phyloP scores from a whole-genome alignment of 2,888 invertebrate genomes.

The Drosophila birchii region DNA sequence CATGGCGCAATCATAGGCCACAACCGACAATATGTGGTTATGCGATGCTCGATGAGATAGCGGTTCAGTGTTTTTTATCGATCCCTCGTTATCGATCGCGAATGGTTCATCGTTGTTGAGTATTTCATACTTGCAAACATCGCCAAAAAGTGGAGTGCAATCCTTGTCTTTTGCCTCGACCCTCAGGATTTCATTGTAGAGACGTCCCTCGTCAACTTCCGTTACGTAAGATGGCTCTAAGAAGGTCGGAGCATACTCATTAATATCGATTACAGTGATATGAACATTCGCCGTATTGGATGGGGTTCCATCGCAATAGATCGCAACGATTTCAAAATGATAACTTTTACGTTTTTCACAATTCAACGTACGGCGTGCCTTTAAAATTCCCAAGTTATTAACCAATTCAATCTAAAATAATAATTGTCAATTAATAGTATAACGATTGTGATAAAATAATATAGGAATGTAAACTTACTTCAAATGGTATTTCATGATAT shows the following conservation, averaged over 20 bases:
- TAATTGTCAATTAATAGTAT: conserved; percentile 9
- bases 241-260: conserved; percentile 97
- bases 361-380: conserved; percentile 93
- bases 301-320: conserved; percentile 94
- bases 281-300: conserved; percentile 96
- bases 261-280: conserved; percentile 97
- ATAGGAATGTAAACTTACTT: conserved; percentile 85
- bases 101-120: conserved; percentile 96
- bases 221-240: conserved; percentile 95
- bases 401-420: conserved; percentile 88
- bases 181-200: conserved; percentile 95
- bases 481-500: conserved; percentile 97
- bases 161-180: conserved; percentile 97
- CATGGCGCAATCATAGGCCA: conserved; percentile 99
- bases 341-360: conserved; percentile 97
- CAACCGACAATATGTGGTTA: conserved; percentile 98
- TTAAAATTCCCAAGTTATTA: conserved; percentile 91
- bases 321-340: conserved; percentile 97
- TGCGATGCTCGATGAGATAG: conserved; percentile 96
- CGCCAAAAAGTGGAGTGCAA: conserved; percentile 96
- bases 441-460: background rate
- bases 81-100: conserved; percentile 95
- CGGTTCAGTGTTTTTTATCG: conserved; percentile 96
- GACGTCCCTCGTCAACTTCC: conserved; percentile 93
- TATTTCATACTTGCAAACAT: conserved; percentile 99